Evolutionary conservation across 2,888 invertebrate species (phyloP).

Genomic region (Meghimatium bilineatum): DNA sequence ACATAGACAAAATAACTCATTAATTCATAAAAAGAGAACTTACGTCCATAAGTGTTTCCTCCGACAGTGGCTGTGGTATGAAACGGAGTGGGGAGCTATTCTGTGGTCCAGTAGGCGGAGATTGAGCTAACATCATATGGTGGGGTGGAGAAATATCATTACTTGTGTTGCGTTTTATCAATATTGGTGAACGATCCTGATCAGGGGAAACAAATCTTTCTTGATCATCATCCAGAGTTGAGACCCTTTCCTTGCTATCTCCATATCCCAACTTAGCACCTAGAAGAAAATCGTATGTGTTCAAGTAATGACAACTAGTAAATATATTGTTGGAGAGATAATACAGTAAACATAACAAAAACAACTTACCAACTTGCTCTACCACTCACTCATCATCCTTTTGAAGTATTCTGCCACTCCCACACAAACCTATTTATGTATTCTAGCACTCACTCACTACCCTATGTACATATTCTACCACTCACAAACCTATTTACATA

Average conservation of each 20-base stretch:
- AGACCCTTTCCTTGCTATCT: slow-evolving; percentile 53
- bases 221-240: slow-evolving; percentile 59
- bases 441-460: too few species aligned
- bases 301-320: too few species aligned
- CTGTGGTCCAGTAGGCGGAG: slow-evolving; percentile 52
- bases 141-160: slow-evolving; percentile 64
- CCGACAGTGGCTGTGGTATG: slow-evolving; percentile 93
- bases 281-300: background rate
- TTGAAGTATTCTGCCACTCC: too few species aligned
- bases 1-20: too few species aligned
- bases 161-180: slow-evolving; percentile 56
- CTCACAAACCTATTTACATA: too few species aligned
- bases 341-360: background rate
- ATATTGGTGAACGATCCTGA: slow-evolving; percentile 57
- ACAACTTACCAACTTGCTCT: too few species aligned
- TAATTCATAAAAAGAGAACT: slow-evolving; percentile 56
- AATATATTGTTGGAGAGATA: too few species aligned
- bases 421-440: too few species aligned
- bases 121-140: slow-evolving; percentile 56
- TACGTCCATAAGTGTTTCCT: slow-evolving; percentile 94
- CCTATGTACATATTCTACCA: too few species aligned
- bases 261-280: slow-evolving; percentile 9
- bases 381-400: too few species aligned
- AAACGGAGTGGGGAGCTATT: slow-evolving; percentile 82
- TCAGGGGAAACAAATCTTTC: slow-evolving; percentile 52